Evolutionary conservation across 2,113 vertebrate species (phyloP).

Genomic region (Cottus gobio): DNA sequence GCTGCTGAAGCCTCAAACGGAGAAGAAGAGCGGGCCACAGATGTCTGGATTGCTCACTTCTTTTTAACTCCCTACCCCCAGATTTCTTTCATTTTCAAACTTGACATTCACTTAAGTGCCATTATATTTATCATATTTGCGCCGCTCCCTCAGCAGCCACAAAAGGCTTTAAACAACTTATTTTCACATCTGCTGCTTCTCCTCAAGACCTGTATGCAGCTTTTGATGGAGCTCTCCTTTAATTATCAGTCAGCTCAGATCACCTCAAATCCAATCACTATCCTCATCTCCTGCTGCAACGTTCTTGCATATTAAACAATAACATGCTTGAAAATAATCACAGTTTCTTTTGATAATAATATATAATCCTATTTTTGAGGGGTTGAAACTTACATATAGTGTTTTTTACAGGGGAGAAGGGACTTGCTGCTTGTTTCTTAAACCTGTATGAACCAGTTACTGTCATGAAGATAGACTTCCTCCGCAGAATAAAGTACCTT

Average conservation of each 20-base stretch:
- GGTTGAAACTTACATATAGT: not conserved
- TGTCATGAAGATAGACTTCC: not conserved
- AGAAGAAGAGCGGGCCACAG: not conserved
- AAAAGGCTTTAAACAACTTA: not conserved
- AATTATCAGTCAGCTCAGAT: not conserved
- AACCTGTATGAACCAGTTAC: not conserved
- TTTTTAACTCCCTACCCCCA: not conserved
- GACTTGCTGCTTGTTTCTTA: not conserved
- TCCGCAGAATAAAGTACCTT: not conserved
- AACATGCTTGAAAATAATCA: not conserved
- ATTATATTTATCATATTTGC: not conserved
- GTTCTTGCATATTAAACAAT: not conserved
- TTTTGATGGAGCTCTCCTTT: not conserved
- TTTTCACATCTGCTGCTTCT: not conserved
- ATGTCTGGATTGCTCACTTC: not conserved
- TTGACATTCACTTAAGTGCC: not conserved
- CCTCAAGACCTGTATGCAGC: not conserved
- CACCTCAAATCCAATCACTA: not conserved
- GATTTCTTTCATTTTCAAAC: not conserved
- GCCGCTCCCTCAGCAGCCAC: not conserved
- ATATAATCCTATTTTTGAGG: not conserved
- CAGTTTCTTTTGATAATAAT: not conserved
- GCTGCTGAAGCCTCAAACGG: not conserved
- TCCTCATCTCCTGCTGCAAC: not conserved
- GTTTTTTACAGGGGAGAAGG: constrained; percentile 9